A percentile compares a stretch with the other conserved stretches of the same genome.
Evolutionary conservation across 2,797 vertebrate genomes (phyloP).

Genomic region (Phaenicophaeus curvirostris): DNA sequence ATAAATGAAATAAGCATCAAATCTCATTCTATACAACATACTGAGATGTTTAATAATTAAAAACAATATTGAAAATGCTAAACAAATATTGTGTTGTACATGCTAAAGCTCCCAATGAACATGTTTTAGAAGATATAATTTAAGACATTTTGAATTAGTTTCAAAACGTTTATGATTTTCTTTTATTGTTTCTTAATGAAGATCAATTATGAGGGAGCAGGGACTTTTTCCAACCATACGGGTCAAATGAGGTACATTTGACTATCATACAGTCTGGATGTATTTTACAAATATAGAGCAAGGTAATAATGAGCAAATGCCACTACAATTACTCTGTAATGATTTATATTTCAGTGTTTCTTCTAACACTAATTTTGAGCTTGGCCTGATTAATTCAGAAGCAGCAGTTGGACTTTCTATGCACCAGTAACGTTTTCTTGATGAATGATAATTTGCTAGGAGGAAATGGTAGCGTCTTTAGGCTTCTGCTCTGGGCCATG

Average conservation of each 20-base stretch:
- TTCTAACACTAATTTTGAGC: background rate
- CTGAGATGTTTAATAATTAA: conserved; percentile 22
- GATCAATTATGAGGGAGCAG: background rate
- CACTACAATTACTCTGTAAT: background rate
- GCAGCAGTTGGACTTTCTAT: background rate
- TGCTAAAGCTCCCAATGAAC: background rate
- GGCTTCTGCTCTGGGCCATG: conserved; percentile 32
- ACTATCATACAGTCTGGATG: background rate
- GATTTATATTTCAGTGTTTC: background rate
- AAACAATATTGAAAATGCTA: background rate
- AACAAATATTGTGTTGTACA: conserved; percentile 8
- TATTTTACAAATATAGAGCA: conserved; percentile 18
- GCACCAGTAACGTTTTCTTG: background rate
- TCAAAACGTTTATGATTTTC: background rate
- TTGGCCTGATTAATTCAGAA: conserved; percentile 5
- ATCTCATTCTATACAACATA: background rate
- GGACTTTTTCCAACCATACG: background rate
- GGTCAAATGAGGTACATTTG: conserved; percentile 23
- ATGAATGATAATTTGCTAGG: conserved; percentile 1
- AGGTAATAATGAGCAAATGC: background rate
- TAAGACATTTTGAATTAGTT: background rate
- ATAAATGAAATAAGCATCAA: background rate
- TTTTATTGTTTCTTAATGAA: conserved; percentile 38
- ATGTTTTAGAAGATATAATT: background rate
- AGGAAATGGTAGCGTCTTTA: background rate